Base-by-base conservation (phyloP, 2,797 vertebrate species). In the Spea hammondii region DNA sequence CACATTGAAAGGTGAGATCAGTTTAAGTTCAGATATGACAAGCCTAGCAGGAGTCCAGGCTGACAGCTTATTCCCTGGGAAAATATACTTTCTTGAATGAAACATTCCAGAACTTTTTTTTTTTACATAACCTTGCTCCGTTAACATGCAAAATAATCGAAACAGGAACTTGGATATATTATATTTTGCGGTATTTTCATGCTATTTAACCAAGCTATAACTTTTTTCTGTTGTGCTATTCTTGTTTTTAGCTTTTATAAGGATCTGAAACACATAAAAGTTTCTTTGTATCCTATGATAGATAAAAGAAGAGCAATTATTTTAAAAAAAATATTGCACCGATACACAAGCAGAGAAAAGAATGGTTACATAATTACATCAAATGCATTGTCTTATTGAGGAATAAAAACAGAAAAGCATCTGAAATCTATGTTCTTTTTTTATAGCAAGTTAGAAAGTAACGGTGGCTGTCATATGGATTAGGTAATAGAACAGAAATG, bases 21-120 rank as follows among this genome's bases (percentile, higher is more conserved):
- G 86, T 90, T 89, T 90, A 85, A 86, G 85, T 90, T 89, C 84
- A 89, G 87, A 87, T 86, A 87, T 84, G 77, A 79, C 79, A 83
- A 83, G 84, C 84, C 77, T 85, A 85, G 84, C 85, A 84, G 82
- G 75, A 88, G 80, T 75, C 5, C 4, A 53, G 76, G 79, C 83
- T 85, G 82, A 17, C 53, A 86, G 69, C 75, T 85, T 83, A 87
- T 83, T 82, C 75, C 85, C 85, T 74, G 86, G 87, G 85, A 82
- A 82, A 81, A 83, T 68, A 80, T 69, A 66, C 10, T 82, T 46
- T 44, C 74, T 84, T 59, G 81, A 86, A 86, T 80, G 84, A 88
- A 86, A 84, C 83, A 80, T 87, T 86, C 72, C 83, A 89, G 84
- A 74, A 84, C 67, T 76, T 68, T 70, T 32, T n/a, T 32, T 32